Base-by-base conservation (phyloP, 2,888 invertebrate species). In the Nomada ferruginata region DNA sequence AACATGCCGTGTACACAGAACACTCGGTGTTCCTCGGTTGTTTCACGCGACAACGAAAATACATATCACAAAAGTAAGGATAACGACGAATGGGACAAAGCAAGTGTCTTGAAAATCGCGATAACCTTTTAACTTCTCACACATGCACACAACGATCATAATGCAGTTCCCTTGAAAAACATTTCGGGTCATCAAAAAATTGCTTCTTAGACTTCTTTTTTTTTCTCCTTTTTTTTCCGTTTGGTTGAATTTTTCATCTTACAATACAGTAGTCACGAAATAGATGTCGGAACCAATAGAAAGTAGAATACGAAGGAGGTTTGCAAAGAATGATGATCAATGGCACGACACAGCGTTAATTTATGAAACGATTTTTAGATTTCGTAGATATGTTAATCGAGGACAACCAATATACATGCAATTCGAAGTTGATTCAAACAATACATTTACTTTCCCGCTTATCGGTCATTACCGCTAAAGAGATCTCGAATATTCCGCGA, bases 351-450 rank as follows among this genome's bases (percentile, higher is more conserved):
- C 61, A 59, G 50, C 13, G 23, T 26, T 82, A 77, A 47, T 47
- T 64, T 52, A 55, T 53, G 66, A 77, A 87, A 80, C 65, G 74
- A 85, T 82, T 85, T 89, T 89, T 88, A 90, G 82, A 91, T 90
- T 90, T 88, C 80, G 76, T 83, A 89, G 91, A 93, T 92, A 92
- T 92, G 91, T 91, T 89, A 91, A 90, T 86, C 87, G 70, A 82
- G 90, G 87, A 85, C 79, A 77, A 90, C 88, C 85, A 26, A 71
- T 82, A 65, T 61, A 76, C 55, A 55, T 29, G 55, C 63, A 59
- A 11, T 53, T 60, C 55, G 57, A 55, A 52, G 29, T 55, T 3
- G 50, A 23, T 9, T 20, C 15, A 26, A 70, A 64, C 36, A 15
- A 59, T 65, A 61, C 26, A 7, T 53, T 63, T 68, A 9, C 13